phyloP scores from a whole-genome alignment of 2,797 vertebrate genomes.

The Anguilla marmorata region DNA sequence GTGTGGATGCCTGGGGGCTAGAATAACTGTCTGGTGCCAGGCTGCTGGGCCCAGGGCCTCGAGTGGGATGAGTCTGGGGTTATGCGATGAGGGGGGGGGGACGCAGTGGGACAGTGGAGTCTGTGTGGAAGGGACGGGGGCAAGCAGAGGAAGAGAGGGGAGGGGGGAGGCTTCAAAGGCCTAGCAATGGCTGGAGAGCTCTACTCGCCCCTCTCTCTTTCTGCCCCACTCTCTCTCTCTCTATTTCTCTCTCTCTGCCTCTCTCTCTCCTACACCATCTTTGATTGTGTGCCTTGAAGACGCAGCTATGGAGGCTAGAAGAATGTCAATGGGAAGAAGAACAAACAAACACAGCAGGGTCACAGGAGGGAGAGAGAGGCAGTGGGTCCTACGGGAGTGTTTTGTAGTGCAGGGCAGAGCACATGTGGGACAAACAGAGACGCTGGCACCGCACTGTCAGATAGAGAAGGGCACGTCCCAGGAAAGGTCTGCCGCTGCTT shows the following conservation, averaged over 20 bases:
- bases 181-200: not conserved
- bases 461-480: not conserved
- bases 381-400: not conserved
- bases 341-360: slow-evolving; percentile 8
- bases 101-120: not conserved
- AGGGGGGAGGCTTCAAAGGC: slow-evolving; percentile 23
- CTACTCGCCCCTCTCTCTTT: slow-evolving; percentile 31
- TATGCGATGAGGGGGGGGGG: not conserved
- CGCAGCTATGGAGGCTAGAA: slow-evolving; percentile 22
- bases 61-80: slow-evolving; percentile 26
- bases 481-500: not conserved
- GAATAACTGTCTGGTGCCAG: slow-evolving; percentile 43
- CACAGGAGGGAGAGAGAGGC: not conserved
- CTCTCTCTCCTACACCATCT: slow-evolving; percentile 26
- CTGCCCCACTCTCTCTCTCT: slow-evolving; percentile 40
- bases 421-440: not conserved
- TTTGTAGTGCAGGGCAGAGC: slow-evolving; percentile 1
- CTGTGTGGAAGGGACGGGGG: not conserved
- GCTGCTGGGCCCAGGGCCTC: slow-evolving; percentile 28
- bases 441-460: slow-evolving; percentile 23
- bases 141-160: not conserved
- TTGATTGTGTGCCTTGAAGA: slow-evolving; percentile 26
- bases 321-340: slow-evolving; percentile 14
- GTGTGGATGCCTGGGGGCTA: slow-evolving; percentile 27
- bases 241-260: slow-evolving; percentile 26